Evolutionary conservation across 2,113 vertebrate genomes (phyloP).

Genomic region (Engystomops pustulosus): DNA sequence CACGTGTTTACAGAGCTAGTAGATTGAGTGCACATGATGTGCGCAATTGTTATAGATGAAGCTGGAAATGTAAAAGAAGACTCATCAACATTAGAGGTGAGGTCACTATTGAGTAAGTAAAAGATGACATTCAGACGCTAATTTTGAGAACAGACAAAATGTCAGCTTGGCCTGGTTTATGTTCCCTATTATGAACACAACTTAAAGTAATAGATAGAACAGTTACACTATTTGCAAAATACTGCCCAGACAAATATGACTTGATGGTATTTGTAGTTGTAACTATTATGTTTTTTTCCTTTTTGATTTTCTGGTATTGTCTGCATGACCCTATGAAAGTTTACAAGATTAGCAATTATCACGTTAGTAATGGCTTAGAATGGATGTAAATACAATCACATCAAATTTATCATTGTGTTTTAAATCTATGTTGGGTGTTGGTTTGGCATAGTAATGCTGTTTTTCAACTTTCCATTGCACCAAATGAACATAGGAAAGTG

Average conservation of each 20-base stretch:
- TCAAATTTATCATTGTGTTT: too few species aligned
- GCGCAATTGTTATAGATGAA: slow-evolving; percentile 44
- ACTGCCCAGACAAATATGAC: background rate
- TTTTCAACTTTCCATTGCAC: too few species aligned
- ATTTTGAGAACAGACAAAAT: slow-evolving; percentile 29
- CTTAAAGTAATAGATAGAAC: slow-evolving; percentile 9
- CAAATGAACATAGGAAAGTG: too few species aligned
- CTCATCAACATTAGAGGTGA: slow-evolving; percentile 28
- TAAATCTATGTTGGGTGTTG: too few species aligned
- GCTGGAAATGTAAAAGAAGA: slow-evolving; percentile 31
- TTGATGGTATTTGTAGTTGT: too few species aligned
- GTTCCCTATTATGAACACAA: slow-evolving; percentile 23
- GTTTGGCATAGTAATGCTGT: too few species aligned
- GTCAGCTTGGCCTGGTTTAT: slow-evolving; percentile 29
- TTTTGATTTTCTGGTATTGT: background rate
- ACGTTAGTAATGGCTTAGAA: background rate
- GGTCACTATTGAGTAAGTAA: slow-evolving; percentile 33
- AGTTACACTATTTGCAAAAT: background rate
- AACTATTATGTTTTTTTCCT: too few species aligned
- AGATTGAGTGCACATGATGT: slow-evolving; percentile 25
- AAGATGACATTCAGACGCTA: slow-evolving; percentile 37
- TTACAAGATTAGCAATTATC: background rate
- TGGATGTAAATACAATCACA: too few species aligned
- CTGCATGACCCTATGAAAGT: background rate
- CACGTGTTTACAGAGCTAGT: slow-evolving; percentile 21